Conservation (phyloP, 2,888 invertebrate species). For the Xestia ashworthii region DNA sequence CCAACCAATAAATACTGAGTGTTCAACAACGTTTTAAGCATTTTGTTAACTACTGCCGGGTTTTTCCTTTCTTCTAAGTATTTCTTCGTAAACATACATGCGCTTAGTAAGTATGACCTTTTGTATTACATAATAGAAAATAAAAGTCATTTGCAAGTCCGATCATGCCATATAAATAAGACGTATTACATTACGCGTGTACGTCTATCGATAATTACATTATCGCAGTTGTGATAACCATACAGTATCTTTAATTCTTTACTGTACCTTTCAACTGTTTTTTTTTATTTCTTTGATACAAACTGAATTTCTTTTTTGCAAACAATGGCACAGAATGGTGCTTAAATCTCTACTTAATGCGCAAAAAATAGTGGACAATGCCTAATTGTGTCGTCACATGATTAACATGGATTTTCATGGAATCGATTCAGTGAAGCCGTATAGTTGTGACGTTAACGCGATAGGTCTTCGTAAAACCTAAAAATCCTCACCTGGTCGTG, state of each 20-base stretch:
- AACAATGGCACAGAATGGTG: constrained; percentile 16
- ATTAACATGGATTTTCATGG: constrained; percentile 17
- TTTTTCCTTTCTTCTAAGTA: neutral
- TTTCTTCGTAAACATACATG: neutral
- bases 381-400: constrained; percentile 10
- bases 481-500: neutral
- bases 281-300: constrained; percentile 12
- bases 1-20: neutral
- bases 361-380: constrained; percentile 8
- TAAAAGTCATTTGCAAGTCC: constrained; percentile 31
- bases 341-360: constrained; percentile 6
- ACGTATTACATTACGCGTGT: constrained; percentile 55
- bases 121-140: constrained; percentile 44
- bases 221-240: constrained; percentile 62
- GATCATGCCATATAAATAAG: constrained; percentile 39
- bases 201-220: constrained; percentile 68
- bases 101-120: neutral
- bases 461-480: neutral
- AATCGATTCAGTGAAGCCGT: constrained; percentile 29
- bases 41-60: constrained; percentile 3
- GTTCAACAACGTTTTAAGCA: neutral
- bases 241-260: constrained; percentile 33
- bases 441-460: neutral
- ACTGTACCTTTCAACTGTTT: constrained; percentile 5
- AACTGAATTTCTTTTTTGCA: neutral